phyloP scores from a whole-genome alignment of 1,140 invertebrate genomes.

The Dendroctonus valens region DNA sequence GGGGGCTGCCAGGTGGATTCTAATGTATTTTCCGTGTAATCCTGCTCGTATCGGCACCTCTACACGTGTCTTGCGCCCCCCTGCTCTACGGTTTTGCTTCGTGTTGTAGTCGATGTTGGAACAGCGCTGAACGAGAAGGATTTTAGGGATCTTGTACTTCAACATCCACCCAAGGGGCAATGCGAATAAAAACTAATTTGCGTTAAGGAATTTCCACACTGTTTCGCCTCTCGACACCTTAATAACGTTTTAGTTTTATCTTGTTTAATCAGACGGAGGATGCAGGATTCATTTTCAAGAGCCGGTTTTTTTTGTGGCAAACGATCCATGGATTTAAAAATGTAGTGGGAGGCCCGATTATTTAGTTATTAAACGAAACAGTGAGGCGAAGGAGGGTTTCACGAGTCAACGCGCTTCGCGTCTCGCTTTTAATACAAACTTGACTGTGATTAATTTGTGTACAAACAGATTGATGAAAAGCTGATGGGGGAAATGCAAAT shows the following conservation, averaged over 20 bases:
- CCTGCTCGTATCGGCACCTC: conserved; percentile 27
- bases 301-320: no score
- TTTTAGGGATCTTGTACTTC: conserved; percentile 1
- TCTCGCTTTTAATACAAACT: conserved; percentile 24
- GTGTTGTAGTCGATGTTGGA: conserved; percentile 18
- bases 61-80: conserved; percentile 24
- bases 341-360: conserved; percentile 8
- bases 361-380: conserved; percentile 24
- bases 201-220: no score
- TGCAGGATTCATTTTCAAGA: no score
- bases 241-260: no score
- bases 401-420: conserved; percentile 12
- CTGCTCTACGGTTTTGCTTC: conserved; percentile 12
- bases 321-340: no score
- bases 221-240: no score
- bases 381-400: conserved; percentile 8
- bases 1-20: conserved; percentile 4
- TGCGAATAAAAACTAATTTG: no score
- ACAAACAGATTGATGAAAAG: conserved; percentile 26
- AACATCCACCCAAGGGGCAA: not conserved
- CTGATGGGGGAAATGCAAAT: conserved; percentile 15
- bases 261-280: no score
- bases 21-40: conserved; percentile 30
- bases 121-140: conserved; percentile 8
- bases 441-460: conserved; percentile 27